These are phyloP conservation scores for Leptinotarsa defecta DNA, from an alignment of 1,140 invertebrate genomes.

Conservation along the genomic window DNA sequence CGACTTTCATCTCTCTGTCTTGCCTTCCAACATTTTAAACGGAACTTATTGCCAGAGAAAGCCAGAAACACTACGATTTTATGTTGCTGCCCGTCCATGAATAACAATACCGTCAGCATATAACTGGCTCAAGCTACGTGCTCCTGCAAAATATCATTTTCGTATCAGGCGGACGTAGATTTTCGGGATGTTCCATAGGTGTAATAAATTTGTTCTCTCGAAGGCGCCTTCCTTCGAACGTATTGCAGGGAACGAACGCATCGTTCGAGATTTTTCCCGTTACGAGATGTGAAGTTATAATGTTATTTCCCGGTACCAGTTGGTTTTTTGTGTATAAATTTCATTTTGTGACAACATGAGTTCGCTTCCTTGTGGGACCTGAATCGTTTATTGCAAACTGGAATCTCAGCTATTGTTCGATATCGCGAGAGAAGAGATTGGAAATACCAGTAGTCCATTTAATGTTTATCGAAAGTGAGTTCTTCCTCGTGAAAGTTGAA, in stretches of 20 bases:
- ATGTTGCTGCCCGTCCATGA: conserved; percentile 32
- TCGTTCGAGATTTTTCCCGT: conserved; percentile 8
- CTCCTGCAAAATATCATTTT: conserved; percentile 35
- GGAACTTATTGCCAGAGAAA: conserved; percentile 22
- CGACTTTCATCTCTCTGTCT: conserved; percentile 4
- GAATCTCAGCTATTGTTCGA: background rate
- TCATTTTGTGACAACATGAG: conserved; percentile 9
- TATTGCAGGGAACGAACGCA: background rate
- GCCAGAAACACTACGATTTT: conserved; percentile 28
- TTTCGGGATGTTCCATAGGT: conserved; percentile 17
- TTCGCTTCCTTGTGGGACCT: background rate
- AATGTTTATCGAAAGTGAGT: background rate
- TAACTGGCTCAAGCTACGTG: conserved; percentile 30
- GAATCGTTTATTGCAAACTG: background rate
- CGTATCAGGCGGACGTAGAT: conserved; percentile 18
- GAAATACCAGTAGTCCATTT: background rate
- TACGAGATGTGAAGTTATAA: conserved; percentile 25
- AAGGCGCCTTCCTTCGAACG: background rate
- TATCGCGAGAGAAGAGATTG: background rate
- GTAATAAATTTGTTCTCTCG: conserved; percentile 19
- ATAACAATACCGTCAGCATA: conserved; percentile 33
- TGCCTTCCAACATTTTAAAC: conserved; percentile 18
- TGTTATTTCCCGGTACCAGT: conserved; percentile 14
- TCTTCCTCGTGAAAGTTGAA: background rate
- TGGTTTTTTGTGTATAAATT: conserved; percentile 23